A percentile compares a stretch with the other conserved stretches of the same genome.
phyloP scores from a whole-genome alignment of 2,113 vertebrate species.

The Cryptomyrus ogoouensis region DNA sequence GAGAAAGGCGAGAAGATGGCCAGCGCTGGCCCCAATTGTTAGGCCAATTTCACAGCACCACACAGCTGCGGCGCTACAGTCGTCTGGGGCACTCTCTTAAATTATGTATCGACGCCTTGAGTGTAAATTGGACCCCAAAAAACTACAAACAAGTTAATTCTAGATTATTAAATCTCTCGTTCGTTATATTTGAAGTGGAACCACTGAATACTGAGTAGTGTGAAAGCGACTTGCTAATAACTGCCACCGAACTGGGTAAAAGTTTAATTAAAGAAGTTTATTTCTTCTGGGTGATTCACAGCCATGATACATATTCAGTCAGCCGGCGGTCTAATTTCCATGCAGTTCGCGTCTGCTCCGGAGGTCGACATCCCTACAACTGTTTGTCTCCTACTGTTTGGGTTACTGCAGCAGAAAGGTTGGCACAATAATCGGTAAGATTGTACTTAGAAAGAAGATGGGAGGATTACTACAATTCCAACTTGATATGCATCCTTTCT shows the following conservation, averaged over 20 bases:
- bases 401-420: background rate
- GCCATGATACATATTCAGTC: background rate
- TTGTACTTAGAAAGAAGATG: background rate
- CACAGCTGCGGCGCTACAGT: slow-evolving; percentile 66
- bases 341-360: background rate
- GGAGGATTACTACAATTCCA: background rate
- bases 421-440: background rate
- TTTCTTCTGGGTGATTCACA: background rate
- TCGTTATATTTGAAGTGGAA: background rate
- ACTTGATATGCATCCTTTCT: background rate
- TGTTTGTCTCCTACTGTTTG: background rate
- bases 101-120: slow-evolving; percentile 8
- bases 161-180: background rate
- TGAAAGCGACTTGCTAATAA: background rate
- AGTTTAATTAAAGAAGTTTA: slow-evolving; percentile 3
- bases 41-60: slow-evolving; percentile 62
- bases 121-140: background rate
- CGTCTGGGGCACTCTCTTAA: slow-evolving; percentile 30
- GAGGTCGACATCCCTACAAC: background rate
- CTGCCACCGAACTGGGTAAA: background rate
- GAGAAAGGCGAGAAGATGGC: slow-evolving; percentile 60
- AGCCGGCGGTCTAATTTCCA: background rate
- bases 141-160: slow-evolving; percentile 20
- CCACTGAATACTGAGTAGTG: background rate
- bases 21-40: slow-evolving; percentile 75